Percentiles rank a stretch among this genome's conserved stretches.
phyloP scores from a whole-genome alignment of 2,888 invertebrate species.

The Slavum lentiscoides region DNA sequence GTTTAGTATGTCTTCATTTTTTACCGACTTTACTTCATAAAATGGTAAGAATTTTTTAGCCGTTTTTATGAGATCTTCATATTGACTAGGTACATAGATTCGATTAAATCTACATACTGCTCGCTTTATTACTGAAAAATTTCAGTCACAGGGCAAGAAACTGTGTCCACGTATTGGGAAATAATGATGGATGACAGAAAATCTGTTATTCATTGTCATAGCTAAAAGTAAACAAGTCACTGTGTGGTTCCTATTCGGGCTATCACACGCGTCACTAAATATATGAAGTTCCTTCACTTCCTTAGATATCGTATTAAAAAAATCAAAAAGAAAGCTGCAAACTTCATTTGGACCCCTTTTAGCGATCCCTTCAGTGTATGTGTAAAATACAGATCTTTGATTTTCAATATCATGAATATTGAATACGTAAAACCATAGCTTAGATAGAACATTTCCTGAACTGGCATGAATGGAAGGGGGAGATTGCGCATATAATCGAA shows the following conservation, averaged over 20 bases:
- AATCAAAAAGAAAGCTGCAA: conserved; percentile 53
- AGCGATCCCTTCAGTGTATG: conserved; percentile 56
- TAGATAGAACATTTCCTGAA: conserved; percentile 56
- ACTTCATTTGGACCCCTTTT: conserved; percentile 55
- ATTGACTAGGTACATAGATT: conserved; percentile 53
- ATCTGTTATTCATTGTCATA: conserved; percentile 54
- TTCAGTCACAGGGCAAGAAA: conserved; percentile 55
- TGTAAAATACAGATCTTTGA: conserved; percentile 56
- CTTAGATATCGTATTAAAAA: conserved; percentile 40
- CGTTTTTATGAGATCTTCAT: conserved; percentile 45
- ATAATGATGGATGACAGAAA: conserved; percentile 54
- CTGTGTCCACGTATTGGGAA: conserved; percentile 55
- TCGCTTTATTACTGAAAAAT: conserved; percentile 48
- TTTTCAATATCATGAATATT: conserved; percentile 56
- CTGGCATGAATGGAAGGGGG: conserved; percentile 57
- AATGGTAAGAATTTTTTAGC: conserved; percentile 45
- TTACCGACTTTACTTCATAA: conserved; percentile 47
- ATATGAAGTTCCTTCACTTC: conserved; percentile 55
- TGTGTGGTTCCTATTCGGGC: conserved; percentile 57
- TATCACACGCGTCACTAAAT: conserved; percentile 57
- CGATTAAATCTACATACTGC: conserved; percentile 41
- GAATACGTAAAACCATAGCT: conserved; percentile 55
- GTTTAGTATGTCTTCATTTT: conserved; percentile 48
- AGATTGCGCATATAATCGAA: conserved; percentile 58
- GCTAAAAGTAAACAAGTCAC: conserved; percentile 53